Base-by-base conservation (phyloP, 1,140 invertebrate species). In the Drosophila hydei region DNA sequence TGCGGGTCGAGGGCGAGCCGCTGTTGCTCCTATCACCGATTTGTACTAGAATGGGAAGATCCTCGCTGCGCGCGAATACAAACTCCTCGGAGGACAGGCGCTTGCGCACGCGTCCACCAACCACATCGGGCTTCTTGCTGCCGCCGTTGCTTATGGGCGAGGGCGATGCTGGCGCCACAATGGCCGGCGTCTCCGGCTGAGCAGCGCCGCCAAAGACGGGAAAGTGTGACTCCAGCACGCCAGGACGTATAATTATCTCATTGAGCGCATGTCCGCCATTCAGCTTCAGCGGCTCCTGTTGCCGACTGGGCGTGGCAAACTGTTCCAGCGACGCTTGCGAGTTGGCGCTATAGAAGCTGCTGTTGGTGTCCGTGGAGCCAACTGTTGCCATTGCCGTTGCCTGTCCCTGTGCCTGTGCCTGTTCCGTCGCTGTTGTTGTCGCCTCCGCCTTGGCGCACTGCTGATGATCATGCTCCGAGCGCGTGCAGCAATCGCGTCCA, bases 221-320 rank as follows among this genome's bases (percentile, higher is more conserved):
- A 60, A 92, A 92, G 52, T 92, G 91, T 11, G 91, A 92, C 51
- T 92, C 91, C 3, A 92, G 70, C 1, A 91, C 79, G 25, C 91
- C 91, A 2, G 81, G 77, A 43, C 80, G 81, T 51, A 89, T 89
- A 6, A 84, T 62, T 16, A 77, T 77, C 64, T 71, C 69, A 25
- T 79, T 79, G 43, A 72, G 54, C 3, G 56, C 48, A 8, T 72
- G 55, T 0, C 61, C 69, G 9, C 77, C 72, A 40, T 89, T 88
- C 9, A 4, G 64, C 12, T 7, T 65, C 30, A 11, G 9, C 5
- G 40, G 30, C n/a, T 38, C 68, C 4, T 19, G 45, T 16, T 73
- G 71, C 6, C 54, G 36, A 1, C 19, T 23, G 18, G 74, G 84
- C 11, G 75, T 85, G 8, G 67, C 73, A 19, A 89, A 87, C 25